Evolutionary conservation across 2,113 vertebrate species (phyloP), one percentile per base, ranked within the genome.

Genomic region (Corydoras maculifer): DNA sequence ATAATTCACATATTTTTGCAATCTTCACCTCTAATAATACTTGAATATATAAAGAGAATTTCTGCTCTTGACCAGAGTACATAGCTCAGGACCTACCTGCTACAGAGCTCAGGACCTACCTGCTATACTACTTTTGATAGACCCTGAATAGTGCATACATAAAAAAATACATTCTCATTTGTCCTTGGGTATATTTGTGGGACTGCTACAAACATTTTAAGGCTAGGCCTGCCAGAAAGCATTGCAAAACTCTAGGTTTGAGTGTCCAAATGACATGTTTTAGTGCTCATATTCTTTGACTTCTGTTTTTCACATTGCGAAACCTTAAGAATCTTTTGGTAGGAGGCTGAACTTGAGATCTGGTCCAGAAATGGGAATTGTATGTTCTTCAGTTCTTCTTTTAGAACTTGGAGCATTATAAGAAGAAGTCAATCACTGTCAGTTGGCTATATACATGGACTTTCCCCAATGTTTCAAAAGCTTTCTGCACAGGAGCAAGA

Each of bases 301-400:
- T 76, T 79, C 83, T 87, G 86, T 75, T 84, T 85, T 84, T 77
- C 75, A 79, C 81, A 82, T 86, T 70, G 79, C 62, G 54, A 65
- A 58, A 72, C 59, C 62, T 58, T 68, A 68, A 66, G 68, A 53
- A 55, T 75, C 63, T 82, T 82, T 76, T 75, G 72, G 75, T 54
- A 72, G 76, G 80, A 83, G 80, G 69, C 74, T 76, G 48, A 78
- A 79, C 75, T 80, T 35, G 60, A 74, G 72, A 78, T 73, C 67
- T 78, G 57, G 32, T 78, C 67, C 75, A 77, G 61, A 76, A 25
- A 43, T 57, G 70, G 68, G 57, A 62, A 78, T 73, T 74, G 68
- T 61, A 67, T 74, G 73, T 74, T 78, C 66, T 59, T 71, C 58
- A 80, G 53, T 68, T 67, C 81, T 79, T 76, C 69, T 78, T 81